Percentiles rank a stretch among this genome's conserved stretches.
These are phyloP conservation scores for Platysteira castanea DNA, from an alignment of 2,113 vertebrate species.

Conservation along the genomic window DNA sequence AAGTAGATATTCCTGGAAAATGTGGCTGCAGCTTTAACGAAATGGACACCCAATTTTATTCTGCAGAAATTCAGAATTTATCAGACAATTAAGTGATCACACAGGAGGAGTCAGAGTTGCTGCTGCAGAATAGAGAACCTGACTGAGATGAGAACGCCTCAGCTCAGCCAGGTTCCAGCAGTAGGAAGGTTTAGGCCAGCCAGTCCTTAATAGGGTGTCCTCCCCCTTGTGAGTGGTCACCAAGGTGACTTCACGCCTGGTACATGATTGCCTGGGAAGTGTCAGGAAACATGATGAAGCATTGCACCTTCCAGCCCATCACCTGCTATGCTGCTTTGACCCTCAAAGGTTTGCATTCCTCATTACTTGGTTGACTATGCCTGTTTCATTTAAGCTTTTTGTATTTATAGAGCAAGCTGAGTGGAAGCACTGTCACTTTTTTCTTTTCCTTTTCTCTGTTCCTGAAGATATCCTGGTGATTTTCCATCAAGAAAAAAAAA, in stretches of 20 bases:
- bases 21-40: background rate
- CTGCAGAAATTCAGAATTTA: background rate
- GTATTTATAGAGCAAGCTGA: background rate
- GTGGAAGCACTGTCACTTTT: background rate
- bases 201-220: background rate
- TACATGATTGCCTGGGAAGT: background rate
- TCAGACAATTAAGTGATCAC: background rate
- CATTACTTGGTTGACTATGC: background rate
- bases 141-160: background rate
- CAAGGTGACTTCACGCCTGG: background rate
- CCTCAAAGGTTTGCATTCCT: background rate
- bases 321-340: background rate
- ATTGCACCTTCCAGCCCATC: background rate
- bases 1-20: background rate
- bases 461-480: background rate
- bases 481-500: background rate
- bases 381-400: background rate
- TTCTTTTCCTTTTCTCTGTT: background rate
- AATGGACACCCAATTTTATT: background rate
- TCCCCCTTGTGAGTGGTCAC: background rate
- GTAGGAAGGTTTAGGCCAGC: background rate
- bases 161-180: background rate
- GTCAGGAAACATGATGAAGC: background rate
- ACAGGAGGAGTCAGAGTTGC: background rate
- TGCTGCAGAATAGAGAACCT: background rate